Evolutionary conservation across 2,113 vertebrate genomes (phyloP).

Genomic region (Tonatia bakeri): DNA sequence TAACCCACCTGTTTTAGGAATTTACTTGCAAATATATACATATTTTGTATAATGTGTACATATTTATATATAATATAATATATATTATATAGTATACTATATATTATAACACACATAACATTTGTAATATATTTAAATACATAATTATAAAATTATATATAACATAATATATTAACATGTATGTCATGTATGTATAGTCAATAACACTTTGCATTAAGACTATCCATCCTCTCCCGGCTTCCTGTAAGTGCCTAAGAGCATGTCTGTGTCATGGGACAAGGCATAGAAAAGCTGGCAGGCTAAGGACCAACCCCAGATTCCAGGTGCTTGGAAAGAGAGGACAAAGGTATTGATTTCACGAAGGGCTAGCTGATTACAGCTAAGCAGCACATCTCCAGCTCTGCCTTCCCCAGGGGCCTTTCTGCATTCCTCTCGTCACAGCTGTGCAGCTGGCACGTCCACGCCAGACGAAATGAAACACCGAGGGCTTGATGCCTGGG

Average conservation of each 20-base stretch:
- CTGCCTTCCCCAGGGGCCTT: not conserved
- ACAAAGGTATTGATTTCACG: not conserved
- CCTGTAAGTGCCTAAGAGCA: not conserved
- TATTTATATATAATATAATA: not conserved
- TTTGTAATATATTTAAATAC: not conserved
- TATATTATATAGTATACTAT: not conserved
- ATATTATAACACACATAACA: not conserved
- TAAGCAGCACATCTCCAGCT: not conserved
- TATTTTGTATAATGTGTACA: not conserved
- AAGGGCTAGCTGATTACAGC: not conserved
- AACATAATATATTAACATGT: not conserved
- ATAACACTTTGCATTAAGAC: not conserved
- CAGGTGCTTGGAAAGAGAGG: not conserved
- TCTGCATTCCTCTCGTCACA: not conserved
- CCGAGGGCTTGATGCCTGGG: accelerated
- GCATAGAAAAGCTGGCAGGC: not conserved
- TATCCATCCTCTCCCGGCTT: not conserved
- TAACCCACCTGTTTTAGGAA: not conserved
- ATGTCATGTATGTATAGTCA: not conserved
- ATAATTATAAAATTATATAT: not conserved
- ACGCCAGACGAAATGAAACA: not conserved
- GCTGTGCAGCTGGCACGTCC: not conserved
- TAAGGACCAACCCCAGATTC: not conserved
- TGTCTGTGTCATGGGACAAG: not conserved
- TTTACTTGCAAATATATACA: not conserved